Percentiles rank a stretch among this genome's conserved stretches.
phyloP scores from a whole-genome alignment of 1,140 invertebrate species.

The Schlechtendalia chinensis region DNA sequence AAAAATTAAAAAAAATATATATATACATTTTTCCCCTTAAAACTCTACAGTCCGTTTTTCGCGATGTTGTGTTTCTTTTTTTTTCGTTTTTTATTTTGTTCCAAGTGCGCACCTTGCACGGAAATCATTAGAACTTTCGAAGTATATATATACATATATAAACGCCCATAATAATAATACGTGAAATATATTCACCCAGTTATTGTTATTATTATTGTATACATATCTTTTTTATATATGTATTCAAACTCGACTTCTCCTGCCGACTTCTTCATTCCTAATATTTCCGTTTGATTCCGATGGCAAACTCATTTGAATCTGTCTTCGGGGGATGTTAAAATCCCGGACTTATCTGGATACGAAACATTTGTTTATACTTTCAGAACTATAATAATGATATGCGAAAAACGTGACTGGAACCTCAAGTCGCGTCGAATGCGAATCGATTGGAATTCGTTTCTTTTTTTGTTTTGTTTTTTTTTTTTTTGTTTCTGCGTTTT shows the following conservation, averaged over 20 bases:
- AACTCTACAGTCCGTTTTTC: not conserved
- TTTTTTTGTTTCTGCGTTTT: not conserved
- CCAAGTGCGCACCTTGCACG: too few relatives aligned
- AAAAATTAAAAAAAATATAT: too few relatives aligned
- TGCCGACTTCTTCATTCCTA: not conserved
- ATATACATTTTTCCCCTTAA: not conserved
- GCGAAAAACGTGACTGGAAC: slow-evolving; percentile 49
- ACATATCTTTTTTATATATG: not conserved
- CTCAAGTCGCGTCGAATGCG: slow-evolving; percentile 28
- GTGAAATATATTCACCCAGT: not conserved
- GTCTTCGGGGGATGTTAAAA: slow-evolving; percentile 35
- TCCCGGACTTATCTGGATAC: slow-evolving; percentile 40
- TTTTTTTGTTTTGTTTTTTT: not conserved
- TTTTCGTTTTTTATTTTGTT: too few relatives aligned
- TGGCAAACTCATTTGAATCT: slow-evolving; percentile 39
- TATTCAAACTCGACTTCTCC: not conserved
- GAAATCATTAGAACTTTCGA: too few relatives aligned
- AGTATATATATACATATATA: too few relatives aligned
- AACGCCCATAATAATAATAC: too few relatives aligned
- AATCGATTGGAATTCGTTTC: slow-evolving; percentile 46
- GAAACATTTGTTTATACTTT: slow-evolving; percentile 46
- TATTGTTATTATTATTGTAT: slow-evolving; percentile 6
- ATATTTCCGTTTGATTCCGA: not conserved
- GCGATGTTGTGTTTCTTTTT: not conserved
- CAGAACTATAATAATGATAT: slow-evolving; percentile 47